Base-by-base conservation (phyloP, 2,888 invertebrate species). In the Drosophila lutescens region DNA sequence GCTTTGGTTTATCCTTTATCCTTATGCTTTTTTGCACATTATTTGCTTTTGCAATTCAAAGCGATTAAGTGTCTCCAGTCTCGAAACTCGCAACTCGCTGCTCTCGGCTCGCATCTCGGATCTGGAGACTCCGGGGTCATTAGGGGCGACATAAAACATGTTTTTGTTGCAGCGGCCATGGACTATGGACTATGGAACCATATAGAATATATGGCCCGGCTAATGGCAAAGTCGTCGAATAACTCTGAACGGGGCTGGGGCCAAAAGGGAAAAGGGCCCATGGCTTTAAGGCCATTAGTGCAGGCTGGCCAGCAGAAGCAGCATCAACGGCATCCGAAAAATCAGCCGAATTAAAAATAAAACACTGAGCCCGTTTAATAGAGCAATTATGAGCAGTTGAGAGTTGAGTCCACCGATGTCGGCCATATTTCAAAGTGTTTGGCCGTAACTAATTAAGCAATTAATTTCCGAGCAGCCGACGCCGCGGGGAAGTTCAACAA, bases 381-480 rank as follows among this genome's bases (percentile, higher is more conserved):
- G 81, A 88, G 88, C 86, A 89, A 88, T 89, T 88, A 88, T 86
- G 81, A 86, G 76, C 88, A 88, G 84, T 78, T 80, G 80, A 84
- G 63, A 85, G 82, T 69, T 72, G 70, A 78, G 70, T 71, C 82
- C 51, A 73, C 73, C 86, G 67, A 69, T 74, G 78, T 66, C 86
- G 83, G 85, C 81, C 88, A 88, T 88, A 88, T 77, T 85, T 88
- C 89, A 86, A 88, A 78, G 76, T 79, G 81, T 80, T 84, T 83
- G 81, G 80, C 83, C 88, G 88, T 89, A 88, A 86, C 90, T 83
- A 89, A 89, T 89, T 89, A 89, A 88, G 86, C 90, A 89, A 88
- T 89, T 89, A 88, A 89, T 89, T 89, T 74, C 77, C 75, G 76
- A 73, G 80, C 77, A 51, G 62, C 69, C 63, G 43, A 50, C 36